Percentiles rank a stretch among this genome's conserved stretches.
Conservation (phyloP, 2,797 vertebrate species). For the Myripristis jacobus region DNA sequence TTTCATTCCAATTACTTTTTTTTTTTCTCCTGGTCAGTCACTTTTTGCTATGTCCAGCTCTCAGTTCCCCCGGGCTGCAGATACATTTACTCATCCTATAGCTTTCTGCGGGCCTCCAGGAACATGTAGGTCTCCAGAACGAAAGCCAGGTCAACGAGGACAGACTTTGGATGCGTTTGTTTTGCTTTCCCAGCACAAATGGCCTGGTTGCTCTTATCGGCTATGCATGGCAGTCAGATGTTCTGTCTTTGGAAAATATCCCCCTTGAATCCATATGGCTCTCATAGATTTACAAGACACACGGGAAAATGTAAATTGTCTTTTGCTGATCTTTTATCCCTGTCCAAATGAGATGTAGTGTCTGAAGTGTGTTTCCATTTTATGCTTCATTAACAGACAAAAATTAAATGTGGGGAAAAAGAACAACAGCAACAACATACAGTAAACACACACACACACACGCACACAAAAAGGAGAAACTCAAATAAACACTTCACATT, state of each 20-base stretch:
- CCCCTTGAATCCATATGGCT: constrained; percentile 8
- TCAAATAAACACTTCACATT: not conserved
- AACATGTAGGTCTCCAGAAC: not conserved
- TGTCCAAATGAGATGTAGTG: not conserved
- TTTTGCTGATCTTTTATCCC: too few relatives aligned
- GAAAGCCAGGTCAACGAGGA: not conserved
- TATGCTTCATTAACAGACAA: not conserved
- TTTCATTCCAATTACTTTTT: constrained; percentile 15
- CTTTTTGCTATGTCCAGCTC: not conserved
- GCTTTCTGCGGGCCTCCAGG: not conserved
- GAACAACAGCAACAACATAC: not conserved
- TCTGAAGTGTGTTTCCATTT: constrained; percentile 5
- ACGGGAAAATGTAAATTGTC: not conserved
- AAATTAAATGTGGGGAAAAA: not conserved
- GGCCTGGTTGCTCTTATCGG: constrained; percentile 3
- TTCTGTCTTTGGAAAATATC: constrained; percentile 24
- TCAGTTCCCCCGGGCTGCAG: too few relatives aligned
- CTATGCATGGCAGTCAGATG: constrained; percentile 43
- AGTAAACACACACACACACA: not conserved
- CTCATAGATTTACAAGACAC: constrained; percentile 5
- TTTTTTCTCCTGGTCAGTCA: constrained; percentile 3
- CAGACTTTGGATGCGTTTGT: constrained; percentile 11
- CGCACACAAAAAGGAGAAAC: too few relatives aligned
- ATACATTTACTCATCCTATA: not conserved
- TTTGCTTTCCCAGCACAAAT: not conserved